These are phyloP conservation scores for Hemibagrus guttatus DNA, from an alignment of 2,797 vertebrate species.

Conservation along the genomic window DNA sequence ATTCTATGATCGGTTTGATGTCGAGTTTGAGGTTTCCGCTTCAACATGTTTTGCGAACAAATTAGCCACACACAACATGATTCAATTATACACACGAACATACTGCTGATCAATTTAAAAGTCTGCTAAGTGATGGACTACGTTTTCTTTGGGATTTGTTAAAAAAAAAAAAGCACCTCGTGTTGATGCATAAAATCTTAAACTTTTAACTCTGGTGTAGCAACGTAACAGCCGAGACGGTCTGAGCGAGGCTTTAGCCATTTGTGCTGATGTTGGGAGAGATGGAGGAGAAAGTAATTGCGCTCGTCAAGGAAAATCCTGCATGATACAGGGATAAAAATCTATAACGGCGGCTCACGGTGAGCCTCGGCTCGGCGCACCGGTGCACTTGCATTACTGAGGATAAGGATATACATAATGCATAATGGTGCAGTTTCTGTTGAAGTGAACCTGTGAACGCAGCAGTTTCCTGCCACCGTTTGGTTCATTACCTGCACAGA, in stretches of 20 bases:
- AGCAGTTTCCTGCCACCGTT: not conserved
- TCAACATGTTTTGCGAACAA: not conserved
- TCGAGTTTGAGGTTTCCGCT: conserved; percentile 1
- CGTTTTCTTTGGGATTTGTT: not conserved
- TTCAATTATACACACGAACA: not conserved
- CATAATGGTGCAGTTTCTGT: not conserved
- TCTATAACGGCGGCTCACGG: not conserved
- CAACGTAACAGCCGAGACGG: not conserved
- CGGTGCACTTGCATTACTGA: not conserved
- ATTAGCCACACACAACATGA: not conserved
- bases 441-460: not conserved
- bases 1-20: conserved; percentile 2
- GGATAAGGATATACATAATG: not conserved
- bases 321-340: not conserved
- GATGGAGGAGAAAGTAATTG: not conserved
- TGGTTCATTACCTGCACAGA: conserved; percentile 82
- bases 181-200: not conserved
- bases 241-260: not conserved
- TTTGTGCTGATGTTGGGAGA: not conserved
- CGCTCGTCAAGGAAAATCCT: not conserved
- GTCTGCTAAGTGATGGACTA: not conserved
- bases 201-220: not conserved
- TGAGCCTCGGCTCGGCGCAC: no score
- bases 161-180: not conserved
- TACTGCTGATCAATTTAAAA: not conserved